These are phyloP conservation scores for Polypedilum vanderplanki DNA, from an alignment of 1,140 invertebrate genomes.

Conservation along the genomic window DNA sequence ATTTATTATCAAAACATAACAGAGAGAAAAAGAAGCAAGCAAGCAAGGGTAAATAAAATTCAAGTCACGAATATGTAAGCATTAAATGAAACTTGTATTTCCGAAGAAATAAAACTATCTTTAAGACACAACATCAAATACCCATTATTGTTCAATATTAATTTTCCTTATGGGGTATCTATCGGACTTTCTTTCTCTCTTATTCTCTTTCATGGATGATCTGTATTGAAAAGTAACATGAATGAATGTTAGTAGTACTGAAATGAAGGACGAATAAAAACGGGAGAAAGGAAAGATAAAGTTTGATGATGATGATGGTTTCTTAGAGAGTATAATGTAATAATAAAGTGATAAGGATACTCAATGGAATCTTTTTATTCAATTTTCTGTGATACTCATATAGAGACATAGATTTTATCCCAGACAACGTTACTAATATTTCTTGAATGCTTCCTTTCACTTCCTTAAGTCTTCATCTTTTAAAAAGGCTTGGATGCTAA, in stretches of 20 bases:
- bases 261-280: background rate
- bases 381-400: background rate
- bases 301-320: constrained; percentile 6
- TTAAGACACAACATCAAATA: constrained; percentile 18
- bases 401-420: too few species aligned
- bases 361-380: background rate
- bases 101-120: constrained; percentile 12
- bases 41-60: background rate
- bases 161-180: background rate
- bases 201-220: too few species aligned
- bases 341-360: constrained; percentile 18
- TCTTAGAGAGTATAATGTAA: background rate
- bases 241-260: too few species aligned
- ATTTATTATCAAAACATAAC: background rate
- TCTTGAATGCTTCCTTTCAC: too few species aligned
- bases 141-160: constrained; percentile 19
- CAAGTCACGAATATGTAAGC: constrained; percentile 10
- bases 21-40: background rate
- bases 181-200: too few species aligned
- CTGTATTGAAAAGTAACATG: too few species aligned
- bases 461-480: too few species aligned
- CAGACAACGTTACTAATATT: too few species aligned
- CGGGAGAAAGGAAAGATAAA: background rate
- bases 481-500: too few species aligned
- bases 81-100: constrained; percentile 20